phyloP scores from a whole-genome alignment of 2,888 invertebrate species.

The Selenia dentaria region DNA sequence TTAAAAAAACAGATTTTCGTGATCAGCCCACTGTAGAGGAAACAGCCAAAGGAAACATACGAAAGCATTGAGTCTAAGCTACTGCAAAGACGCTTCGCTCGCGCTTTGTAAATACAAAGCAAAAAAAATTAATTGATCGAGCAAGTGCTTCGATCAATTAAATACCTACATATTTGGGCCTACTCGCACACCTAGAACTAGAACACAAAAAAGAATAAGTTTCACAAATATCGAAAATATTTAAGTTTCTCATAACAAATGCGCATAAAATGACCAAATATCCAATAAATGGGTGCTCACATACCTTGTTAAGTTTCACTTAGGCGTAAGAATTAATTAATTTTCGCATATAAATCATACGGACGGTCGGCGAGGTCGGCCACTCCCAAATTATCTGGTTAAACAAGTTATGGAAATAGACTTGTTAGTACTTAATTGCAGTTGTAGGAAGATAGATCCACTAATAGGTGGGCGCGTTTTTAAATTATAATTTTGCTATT shows the following conservation, averaged over 20 bases:
- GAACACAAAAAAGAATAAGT: too few species aligned
- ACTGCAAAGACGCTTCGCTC: too few species aligned
- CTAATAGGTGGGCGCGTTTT: slow-evolving; percentile 16
- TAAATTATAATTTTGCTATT: slow-evolving; percentile 3
- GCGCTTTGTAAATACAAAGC: too few species aligned
- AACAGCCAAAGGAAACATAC: too few species aligned
- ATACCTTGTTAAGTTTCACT: slow-evolving; percentile 42
- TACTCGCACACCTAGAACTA: too few species aligned
- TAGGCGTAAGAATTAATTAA: slow-evolving; percentile 35
- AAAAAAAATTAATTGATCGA: too few species aligned
- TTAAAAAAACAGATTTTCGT: too few species aligned
- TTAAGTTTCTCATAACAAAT: neutral
- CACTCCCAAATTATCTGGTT: slow-evolving; percentile 21
- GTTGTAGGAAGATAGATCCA: slow-evolving; percentile 15
- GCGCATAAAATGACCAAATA: slow-evolving; percentile 6
- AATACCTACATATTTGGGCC: too few species aligned
- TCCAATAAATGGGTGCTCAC: slow-evolving; percentile 24
- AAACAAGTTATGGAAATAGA: slow-evolving; percentile 11
- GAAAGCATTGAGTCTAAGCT: too few species aligned
- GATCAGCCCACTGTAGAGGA: too few species aligned
- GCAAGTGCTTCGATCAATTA: too few species aligned
- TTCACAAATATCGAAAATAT: too few species aligned
- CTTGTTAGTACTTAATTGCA: slow-evolving; percentile 17
- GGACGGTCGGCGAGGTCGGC: slow-evolving; percentile 25
- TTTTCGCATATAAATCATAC: slow-evolving; percentile 32